A percentile compares a stretch with the other conserved stretches of the same genome.
These are phyloP conservation scores for Dasypus novemcinctus DNA, from an alignment of 2,113 vertebrate species.

Conservation along the genomic window DNA sequence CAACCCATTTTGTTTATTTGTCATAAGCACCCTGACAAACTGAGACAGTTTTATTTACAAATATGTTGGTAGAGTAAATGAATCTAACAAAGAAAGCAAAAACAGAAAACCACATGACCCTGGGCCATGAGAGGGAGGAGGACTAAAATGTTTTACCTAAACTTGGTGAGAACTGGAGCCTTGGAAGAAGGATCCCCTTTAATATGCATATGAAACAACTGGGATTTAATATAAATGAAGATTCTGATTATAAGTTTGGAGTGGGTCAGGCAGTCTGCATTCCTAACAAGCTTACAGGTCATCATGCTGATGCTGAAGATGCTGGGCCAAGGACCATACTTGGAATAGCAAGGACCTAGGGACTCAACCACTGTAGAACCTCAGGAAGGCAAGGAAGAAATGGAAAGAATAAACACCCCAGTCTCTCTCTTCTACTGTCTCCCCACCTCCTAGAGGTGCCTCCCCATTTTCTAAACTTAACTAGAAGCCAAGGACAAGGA, in stretches of 20 bases:
- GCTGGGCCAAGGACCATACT: neutral
- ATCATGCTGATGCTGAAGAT: neutral
- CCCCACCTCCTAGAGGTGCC: neutral
- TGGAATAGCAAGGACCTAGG: neutral
- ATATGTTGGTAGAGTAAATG: neutral
- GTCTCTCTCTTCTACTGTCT: neutral
- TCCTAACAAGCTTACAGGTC: slow-evolving; percentile 17
- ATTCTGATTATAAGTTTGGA: neutral
- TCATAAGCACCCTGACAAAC: too few species aligned
- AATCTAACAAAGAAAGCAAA: neutral
- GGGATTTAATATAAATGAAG: neutral
- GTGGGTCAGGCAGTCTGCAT: neutral
- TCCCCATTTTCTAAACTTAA: neutral
- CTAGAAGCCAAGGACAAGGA: neutral
- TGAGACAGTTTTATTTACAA: neutral
- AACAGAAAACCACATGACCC: neutral
- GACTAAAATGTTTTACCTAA: neutral
- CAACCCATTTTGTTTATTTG: too few species aligned
- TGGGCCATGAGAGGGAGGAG: neutral
- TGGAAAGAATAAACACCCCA: slow-evolving; percentile 5
- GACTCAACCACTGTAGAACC: neutral
- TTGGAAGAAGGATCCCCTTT: neutral
- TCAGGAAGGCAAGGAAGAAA: neutral
- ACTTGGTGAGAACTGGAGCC: neutral
- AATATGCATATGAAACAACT: neutral